Percentiles rank a stretch among this genome's conserved stretches.
Conservation (phyloP, 2,797 vertebrate species). For the Ambastaia sidthimunki region DNA sequence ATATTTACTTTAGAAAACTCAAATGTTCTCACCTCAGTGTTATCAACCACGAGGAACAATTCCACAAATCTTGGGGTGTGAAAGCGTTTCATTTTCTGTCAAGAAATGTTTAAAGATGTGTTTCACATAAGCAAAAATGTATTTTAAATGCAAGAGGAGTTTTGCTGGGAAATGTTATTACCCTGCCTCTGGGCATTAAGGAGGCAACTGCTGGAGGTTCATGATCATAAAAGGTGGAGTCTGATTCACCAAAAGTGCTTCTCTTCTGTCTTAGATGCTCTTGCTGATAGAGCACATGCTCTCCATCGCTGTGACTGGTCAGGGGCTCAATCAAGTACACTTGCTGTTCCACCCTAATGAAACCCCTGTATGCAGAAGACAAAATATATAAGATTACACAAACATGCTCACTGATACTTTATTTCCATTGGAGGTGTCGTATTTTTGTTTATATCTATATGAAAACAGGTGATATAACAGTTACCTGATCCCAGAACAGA, state of each 20-base stretch:
- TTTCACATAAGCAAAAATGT: background rate
- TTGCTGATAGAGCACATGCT: conserved; percentile 81
- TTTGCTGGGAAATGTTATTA: conserved; percentile 55
- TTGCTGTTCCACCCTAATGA: conserved; percentile 73
- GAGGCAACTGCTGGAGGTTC: conserved; percentile 72
- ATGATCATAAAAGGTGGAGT: conserved; percentile 65
- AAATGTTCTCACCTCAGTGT: conserved; percentile 78
- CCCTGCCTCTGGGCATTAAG: conserved; percentile 78
- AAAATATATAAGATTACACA: background rate
- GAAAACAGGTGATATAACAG: background rate
- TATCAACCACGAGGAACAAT: conserved; percentile 86
- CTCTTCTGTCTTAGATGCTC: conserved; percentile 72
- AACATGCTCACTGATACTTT: background rate
- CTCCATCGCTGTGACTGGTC: conserved; percentile 55
- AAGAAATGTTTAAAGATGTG: background rate
- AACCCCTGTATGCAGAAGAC: conserved; percentile 76
- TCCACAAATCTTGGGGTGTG: conserved; percentile 81
- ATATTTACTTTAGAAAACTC: background rate
- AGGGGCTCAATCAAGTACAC: conserved; percentile 88
- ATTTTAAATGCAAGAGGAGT: background rate
- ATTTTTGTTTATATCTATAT: no score
- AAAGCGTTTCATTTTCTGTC: conserved; percentile 68
- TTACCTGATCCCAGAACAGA: conserved; percentile 87
- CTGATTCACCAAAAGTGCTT: conserved; percentile 62
- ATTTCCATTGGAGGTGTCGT: background rate